Evolutionary conservation across 2,113 vertebrate species (phyloP).

Genomic region (Ophthalmolycus amberensis): DNA sequence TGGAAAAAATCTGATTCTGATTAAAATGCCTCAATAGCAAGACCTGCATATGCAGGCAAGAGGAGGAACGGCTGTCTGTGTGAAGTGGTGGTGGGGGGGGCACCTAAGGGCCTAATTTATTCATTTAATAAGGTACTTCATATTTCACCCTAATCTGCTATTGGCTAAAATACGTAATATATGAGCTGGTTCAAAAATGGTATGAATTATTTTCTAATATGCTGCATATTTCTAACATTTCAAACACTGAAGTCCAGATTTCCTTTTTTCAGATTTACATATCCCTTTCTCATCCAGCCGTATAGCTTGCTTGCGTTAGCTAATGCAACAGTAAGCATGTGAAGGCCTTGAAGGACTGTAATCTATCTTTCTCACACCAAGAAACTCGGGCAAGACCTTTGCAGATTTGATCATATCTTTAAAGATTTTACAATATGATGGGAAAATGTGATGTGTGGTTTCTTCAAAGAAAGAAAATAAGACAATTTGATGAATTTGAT

Average conservation of each 20-base stretch:
- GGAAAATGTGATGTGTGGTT: background rate
- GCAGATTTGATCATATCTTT: background rate
- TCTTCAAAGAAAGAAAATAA: background rate
- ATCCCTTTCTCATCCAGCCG: too few relatives aligned
- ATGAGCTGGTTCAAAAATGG: too few relatives aligned
- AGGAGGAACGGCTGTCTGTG: too few relatives aligned
- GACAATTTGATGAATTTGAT: background rate
- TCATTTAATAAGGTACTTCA: background rate
- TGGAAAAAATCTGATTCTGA: too few relatives aligned
- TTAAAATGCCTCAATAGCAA: too few relatives aligned
- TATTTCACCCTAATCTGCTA: background rate
- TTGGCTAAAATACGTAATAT: background rate
- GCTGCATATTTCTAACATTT: too few relatives aligned
- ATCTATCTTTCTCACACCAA: background rate
- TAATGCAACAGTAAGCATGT: too few relatives aligned
- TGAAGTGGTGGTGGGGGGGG: too few relatives aligned
- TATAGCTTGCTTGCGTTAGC: background rate
- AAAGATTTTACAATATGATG: background rate
- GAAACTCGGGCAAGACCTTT: background rate
- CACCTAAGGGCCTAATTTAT: background rate
- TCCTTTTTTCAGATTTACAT: too few relatives aligned
- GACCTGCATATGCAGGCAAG: too few relatives aligned
- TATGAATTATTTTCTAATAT: too few relatives aligned
- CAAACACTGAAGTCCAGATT: too few relatives aligned
- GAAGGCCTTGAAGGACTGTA: background rate